Base-by-base conservation (phyloP, 92 coral and sea anemone species). In the Paragorgia papillata region DNA sequence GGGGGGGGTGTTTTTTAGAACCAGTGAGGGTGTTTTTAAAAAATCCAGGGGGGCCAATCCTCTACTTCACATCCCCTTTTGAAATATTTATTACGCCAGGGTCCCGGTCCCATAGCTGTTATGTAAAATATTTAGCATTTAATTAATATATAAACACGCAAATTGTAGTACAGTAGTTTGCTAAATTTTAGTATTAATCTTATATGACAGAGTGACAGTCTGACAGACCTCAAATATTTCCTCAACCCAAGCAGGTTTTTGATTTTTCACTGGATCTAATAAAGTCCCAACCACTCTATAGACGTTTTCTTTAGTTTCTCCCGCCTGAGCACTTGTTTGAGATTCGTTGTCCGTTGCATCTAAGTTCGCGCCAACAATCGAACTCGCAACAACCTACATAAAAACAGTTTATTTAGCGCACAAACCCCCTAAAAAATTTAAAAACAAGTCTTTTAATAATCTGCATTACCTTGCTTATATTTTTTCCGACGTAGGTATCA, bases 241-340 rank as follows among this genome's bases (percentile, higher is more conserved):
- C 31, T 94, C 85, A 19, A 94, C 92, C 98, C 98, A 94, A 19
- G 79, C 84, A 22, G 98, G 98, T 68, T 91, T 94, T 25, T 83
- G 60, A 57, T 94, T 90, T 26, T 71, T 71, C 30, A 89, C 81
- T 32, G 92, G 85, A 57, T 94, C 98, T 27, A 81, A 88, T 19
- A 94, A 39, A 14, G 98, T 94, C 15, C 98, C 98, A 35, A 94
- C 97, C 41, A 94, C 84, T 79, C 89, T 89, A 48, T 94, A 94
- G 61, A 88, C 86, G 73, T 84, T 94, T 54, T 94, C 98, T 39
- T 81, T 91, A 44, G 84, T 96, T 40, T 84, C 82, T 59, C 85
- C 90, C 25, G 84, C 91, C 57, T 81, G 88, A 57, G 80, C 82
- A 69, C 98, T 91, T 0, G 92, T 77, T 57, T 89, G 85, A 0